Evolutionary conservation across 2,888 invertebrate genomes (phyloP).

Genomic region (Athalia cordata): DNA sequence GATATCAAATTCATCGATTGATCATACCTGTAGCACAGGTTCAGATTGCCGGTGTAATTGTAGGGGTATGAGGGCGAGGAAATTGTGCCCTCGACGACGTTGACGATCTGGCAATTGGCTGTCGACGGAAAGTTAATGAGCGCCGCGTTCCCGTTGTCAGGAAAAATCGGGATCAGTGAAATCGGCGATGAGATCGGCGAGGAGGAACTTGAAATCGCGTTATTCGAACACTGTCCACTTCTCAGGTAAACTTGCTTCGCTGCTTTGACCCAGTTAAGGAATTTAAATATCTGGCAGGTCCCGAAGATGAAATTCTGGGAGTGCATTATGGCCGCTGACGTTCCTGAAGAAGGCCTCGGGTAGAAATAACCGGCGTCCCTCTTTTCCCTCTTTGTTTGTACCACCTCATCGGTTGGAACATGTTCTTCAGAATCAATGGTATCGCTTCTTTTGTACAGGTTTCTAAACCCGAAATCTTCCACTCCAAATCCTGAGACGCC

Average conservation of each 20-base stretch:
- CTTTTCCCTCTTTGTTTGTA: conserved; percentile 42
- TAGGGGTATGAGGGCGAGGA: conserved; percentile 73
- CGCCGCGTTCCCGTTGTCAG: conserved; percentile 36
- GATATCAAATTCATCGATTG: too few relatives aligned
- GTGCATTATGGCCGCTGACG: conserved; percentile 43
- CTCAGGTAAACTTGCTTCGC: conserved; percentile 60
- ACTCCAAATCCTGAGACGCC: conserved; percentile 55
- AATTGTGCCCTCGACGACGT: conserved; percentile 69
- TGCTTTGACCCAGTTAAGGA: conserved; percentile 62
- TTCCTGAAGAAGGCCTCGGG: conserved; percentile 50
- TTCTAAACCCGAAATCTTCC: too few relatives aligned
- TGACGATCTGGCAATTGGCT: conserved; percentile 66
- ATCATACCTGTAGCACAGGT: conserved; percentile 73
- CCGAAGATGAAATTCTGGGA: neutral
- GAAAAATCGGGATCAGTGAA: conserved; percentile 44
- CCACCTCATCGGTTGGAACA: too few relatives aligned
- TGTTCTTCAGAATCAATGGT: too few relatives aligned
- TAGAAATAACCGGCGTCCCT: conserved; percentile 61
- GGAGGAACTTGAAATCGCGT: neutral
- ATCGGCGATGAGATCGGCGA: neutral
- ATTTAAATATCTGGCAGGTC: conserved; percentile 58
- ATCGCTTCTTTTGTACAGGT: neutral
- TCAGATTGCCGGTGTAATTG: conserved; percentile 71
- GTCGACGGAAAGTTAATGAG: conserved; percentile 15
- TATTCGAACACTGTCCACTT: conserved; percentile 54